Conservation (phyloP, 92 coral and sea anemone genomes). For the Virgularia gustaviana region DNA sequence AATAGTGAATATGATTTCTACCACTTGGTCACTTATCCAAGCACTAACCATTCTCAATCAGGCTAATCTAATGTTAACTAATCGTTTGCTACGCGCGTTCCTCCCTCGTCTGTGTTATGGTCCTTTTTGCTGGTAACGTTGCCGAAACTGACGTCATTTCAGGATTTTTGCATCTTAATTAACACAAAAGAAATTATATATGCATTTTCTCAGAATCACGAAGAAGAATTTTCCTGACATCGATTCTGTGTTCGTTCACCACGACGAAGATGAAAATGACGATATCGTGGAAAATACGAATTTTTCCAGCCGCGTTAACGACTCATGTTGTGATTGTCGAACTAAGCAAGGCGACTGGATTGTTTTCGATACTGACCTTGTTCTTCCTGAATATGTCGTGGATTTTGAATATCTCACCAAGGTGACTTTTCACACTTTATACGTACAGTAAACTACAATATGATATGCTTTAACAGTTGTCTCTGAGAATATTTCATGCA, state of each 20-base stretch:
- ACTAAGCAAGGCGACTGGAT: slow-evolving; percentile 87
- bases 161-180: too few relatives aligned
- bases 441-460: neutral
- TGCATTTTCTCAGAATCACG: too few relatives aligned
- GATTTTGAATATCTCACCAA: slow-evolving; percentile 82
- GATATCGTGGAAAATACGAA: slow-evolving; percentile 39
- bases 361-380: slow-evolving; percentile 73
- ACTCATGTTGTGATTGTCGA: slow-evolving; percentile 68
- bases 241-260: slow-evolving; percentile 68
- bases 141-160: too few relatives aligned
- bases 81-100: too few relatives aligned
- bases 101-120: too few relatives aligned
- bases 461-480: neutral
- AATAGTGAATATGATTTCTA: too few relatives aligned
- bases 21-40: too few relatives aligned
- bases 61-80: too few relatives aligned
- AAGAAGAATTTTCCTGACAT: slow-evolving; percentile 41
- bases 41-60: too few relatives aligned
- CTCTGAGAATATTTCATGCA: neutral
- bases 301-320: slow-evolving; percentile 44
- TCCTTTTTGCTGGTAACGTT: too few relatives aligned
- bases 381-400: slow-evolving; percentile 88
- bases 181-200: too few relatives aligned
- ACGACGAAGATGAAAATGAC: slow-evolving; percentile 60
- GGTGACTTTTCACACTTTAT: slow-evolving; percentile 49